These are phyloP conservation scores for Microhierax caerulescens DNA, from an alignment of 2,797 vertebrate genomes.

Conservation along the genomic window DNA sequence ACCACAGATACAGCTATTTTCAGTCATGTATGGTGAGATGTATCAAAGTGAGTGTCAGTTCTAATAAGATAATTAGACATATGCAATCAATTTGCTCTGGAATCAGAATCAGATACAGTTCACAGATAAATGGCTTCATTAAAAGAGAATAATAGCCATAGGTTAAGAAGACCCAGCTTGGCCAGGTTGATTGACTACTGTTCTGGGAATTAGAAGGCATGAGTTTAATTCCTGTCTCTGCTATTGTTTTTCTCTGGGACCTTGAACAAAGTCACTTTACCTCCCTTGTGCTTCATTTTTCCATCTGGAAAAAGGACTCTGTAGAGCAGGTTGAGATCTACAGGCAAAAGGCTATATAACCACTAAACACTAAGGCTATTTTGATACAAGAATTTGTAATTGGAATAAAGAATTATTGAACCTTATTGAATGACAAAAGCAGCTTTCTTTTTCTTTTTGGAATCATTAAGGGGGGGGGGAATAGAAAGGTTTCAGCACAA, in stretches of 20 bases:
- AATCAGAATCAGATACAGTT: slow-evolving; percentile 14
- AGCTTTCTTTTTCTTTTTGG: not conserved
- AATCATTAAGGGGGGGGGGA: not conserved
- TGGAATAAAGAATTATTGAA: not conserved
- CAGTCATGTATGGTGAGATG: not conserved
- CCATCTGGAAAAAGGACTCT: not conserved
- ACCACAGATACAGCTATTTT: not conserved
- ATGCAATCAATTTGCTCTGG: slow-evolving; percentile 17
- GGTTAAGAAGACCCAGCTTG: not conserved
- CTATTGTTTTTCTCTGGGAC: not conserved
- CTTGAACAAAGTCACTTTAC: slow-evolving; percentile 17
- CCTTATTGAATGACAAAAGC: not conserved
- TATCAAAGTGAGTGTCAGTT: not conserved
- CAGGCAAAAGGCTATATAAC: not conserved
- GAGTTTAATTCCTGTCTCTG: not conserved
- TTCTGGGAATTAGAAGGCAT: not conserved
- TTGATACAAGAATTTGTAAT: not conserved
- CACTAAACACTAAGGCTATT: not conserved
- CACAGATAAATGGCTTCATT: slow-evolving; percentile 22
- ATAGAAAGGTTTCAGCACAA: not conserved
- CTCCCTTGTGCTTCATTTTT: not conserved
- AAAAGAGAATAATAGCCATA: slow-evolving; percentile 25
- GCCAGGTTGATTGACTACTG: not conserved
- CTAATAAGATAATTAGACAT: not conserved
- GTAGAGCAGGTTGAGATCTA: not conserved